These are phyloP conservation scores for Daboia siamensis DNA, from an alignment of 2,113 vertebrate genomes.

Conservation along the genomic window DNA sequence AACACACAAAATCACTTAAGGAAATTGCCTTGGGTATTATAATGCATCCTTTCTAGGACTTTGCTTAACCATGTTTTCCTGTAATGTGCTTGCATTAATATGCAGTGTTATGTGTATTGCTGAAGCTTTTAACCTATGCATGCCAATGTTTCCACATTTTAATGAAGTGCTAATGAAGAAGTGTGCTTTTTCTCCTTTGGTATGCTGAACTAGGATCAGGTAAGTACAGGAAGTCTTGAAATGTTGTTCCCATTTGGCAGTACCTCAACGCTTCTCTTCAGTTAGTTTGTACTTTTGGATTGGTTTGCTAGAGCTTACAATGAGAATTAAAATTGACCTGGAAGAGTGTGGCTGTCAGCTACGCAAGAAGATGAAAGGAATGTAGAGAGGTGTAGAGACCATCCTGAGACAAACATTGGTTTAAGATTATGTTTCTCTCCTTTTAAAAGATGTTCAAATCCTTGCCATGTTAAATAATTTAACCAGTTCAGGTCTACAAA, in stretches of 20 bases:
- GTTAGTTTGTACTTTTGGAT: not conserved
- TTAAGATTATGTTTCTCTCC: not conserved
- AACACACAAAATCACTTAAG: not conserved
- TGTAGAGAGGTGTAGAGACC: not conserved
- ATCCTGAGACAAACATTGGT: not conserved
- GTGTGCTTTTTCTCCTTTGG: not conserved
- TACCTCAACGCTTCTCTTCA: not conserved
- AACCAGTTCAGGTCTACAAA: not conserved
- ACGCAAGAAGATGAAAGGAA: not conserved
- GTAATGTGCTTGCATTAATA: not conserved
- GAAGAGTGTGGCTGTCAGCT: not conserved
- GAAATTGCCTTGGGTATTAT: not conserved
- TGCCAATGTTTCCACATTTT: not conserved
- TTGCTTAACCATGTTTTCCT: not conserved
- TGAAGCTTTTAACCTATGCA: not conserved
- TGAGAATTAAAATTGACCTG: not conserved
- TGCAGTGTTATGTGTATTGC: not conserved
- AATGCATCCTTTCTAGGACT: not conserved
- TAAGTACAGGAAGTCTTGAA: not conserved
- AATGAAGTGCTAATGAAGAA: not conserved
- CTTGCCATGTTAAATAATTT: not conserved
- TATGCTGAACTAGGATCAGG: not conserved
- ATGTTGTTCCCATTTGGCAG: not conserved
- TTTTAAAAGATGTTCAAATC: not conserved
- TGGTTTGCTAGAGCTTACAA: not conserved